These are phyloP conservation scores for Himantopus leucocephalus DNA, from an alignment of 2,113 vertebrate genomes.

Conservation along the genomic window DNA sequence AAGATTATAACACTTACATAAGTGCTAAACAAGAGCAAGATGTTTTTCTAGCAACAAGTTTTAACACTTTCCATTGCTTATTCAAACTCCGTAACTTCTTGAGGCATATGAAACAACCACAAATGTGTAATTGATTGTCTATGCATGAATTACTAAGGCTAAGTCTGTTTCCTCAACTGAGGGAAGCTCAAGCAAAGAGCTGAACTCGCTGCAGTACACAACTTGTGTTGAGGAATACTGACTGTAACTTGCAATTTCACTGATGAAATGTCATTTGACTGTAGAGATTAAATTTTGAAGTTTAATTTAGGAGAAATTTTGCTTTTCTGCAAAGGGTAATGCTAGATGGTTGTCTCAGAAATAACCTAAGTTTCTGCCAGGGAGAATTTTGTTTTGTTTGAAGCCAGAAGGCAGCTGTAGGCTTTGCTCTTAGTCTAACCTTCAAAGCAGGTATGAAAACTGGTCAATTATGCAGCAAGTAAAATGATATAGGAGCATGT, in stretches of 20 bases:
- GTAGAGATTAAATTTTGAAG: background rate
- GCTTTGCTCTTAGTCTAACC: background rate
- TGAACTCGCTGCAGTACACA: background rate
- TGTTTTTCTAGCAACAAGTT: background rate
- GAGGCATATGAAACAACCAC: background rate
- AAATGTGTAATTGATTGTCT: background rate
- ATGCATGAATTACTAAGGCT: background rate
- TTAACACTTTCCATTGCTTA: background rate
- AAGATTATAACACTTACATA: background rate
- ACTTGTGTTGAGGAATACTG: background rate
- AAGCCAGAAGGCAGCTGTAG: background rate
- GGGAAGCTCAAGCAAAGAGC: background rate
- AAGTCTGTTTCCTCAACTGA: background rate
- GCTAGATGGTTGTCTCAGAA: background rate
- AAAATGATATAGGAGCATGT: background rate
- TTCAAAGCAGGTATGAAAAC: background rate
- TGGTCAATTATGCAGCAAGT: background rate
- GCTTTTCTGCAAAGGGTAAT: background rate
- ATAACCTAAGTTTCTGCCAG: background rate
- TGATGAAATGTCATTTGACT: background rate
- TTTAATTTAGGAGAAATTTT: background rate
- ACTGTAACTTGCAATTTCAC: background rate
- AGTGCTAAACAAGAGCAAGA: background rate
- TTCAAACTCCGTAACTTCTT: background rate
- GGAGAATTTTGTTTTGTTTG: background rate